A percentile compares a stretch with the other conserved stretches of the same genome.
phyloP scores from a whole-genome alignment of 2,113 vertebrate species.

The Tylochromis polylepis region DNA sequence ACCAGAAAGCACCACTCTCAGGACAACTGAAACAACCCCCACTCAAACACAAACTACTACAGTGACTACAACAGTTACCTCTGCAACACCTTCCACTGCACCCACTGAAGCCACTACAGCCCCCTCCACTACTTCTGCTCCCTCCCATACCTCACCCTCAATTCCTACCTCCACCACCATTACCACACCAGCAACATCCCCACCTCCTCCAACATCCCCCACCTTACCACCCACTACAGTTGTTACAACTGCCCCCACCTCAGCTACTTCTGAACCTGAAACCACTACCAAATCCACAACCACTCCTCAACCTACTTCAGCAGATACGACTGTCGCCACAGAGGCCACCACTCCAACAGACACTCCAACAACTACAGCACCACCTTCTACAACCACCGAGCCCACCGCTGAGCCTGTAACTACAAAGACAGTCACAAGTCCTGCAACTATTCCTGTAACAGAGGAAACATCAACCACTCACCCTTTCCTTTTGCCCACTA shows the following conservation, averaged over 20 bases:
- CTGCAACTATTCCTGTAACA: conserved; percentile 22
- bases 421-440: conserved; percentile 38
- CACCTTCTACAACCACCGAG: conserved; percentile 26
- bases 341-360: conserved; percentile 26
- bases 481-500: conserved; percentile 62
- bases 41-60: background rate
- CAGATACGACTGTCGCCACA: background rate
- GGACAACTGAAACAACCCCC: conserved; percentile 15
- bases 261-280: conserved; percentile 3
- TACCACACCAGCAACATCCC: background rate
- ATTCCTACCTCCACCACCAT: background rate
- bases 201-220: background rate
- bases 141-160: background rate
- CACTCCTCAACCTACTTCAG: background rate
- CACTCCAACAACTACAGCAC: conserved; percentile 13
- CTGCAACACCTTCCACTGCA: conserved; percentile 6
- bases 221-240: conserved; percentile 11
- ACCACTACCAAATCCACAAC: background rate
- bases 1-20: conserved; percentile 4
- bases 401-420: conserved; percentile 27
- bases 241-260: background rate
- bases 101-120: background rate
- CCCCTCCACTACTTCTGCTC: background rate
- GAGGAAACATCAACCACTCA: conserved; percentile 44
- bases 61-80: background rate